Conservation (phyloP, 2,797 vertebrate genomes). For the Bradypodion pumilum region DNA sequence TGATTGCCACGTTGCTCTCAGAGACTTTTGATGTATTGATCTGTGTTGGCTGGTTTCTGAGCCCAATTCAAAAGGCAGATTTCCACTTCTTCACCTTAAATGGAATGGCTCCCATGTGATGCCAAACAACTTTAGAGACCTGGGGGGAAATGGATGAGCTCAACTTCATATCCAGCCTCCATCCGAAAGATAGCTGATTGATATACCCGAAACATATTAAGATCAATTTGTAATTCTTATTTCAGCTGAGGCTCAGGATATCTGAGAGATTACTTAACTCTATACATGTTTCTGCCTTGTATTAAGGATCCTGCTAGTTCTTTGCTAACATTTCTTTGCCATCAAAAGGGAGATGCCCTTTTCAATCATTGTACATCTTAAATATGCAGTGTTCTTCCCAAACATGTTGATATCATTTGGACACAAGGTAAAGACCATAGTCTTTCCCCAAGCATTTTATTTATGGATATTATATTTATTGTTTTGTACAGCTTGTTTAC, state of each 20-base stretch:
- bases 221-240: background rate
- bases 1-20: background rate
- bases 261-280: background rate
- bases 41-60: no score
- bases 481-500: background rate
- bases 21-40: background rate
- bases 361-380: background rate
- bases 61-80: no score
- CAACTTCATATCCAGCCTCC: background rate
- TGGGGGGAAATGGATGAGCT: no score
- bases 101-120: background rate
- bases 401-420: no score
- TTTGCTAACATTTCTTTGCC: background rate
- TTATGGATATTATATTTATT: no score
- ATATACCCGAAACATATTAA: background rate
- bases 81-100: background rate
- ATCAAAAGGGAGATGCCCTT: background rate
- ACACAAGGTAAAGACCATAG: no score
- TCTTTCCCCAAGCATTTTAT: background rate
- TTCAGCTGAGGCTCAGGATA: background rate
- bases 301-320: background rate
- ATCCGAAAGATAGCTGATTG: background rate
- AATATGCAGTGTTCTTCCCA: background rate
- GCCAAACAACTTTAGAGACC: background rate
- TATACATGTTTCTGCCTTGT: no score